Percentiles rank a stretch among this genome's conserved stretches.
Conservation (phyloP, 2,888 invertebrate genomes). For the Operophtera brumata region DNA sequence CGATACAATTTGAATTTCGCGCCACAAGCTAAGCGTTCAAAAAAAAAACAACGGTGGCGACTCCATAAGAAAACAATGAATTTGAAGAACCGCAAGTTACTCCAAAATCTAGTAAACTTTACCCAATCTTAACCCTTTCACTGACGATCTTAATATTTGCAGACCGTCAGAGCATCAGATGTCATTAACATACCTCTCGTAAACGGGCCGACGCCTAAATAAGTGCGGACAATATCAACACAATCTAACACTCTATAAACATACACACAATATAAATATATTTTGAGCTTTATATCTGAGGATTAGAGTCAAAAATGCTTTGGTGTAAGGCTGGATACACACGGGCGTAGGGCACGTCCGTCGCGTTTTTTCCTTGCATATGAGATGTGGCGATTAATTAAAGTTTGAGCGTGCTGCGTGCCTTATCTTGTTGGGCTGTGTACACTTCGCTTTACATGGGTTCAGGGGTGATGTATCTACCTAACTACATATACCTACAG, state of each 20-base stretch:
- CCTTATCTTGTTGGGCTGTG: constrained; percentile 45
- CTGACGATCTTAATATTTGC: neutral
- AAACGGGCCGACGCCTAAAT: neutral
- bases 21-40: no score
- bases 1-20: no score
- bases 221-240: constrained; percentile 1
- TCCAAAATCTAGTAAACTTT: no score
- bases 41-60: no score
- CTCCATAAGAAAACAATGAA: no score
- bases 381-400: constrained; percentile 53
- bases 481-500: neutral
- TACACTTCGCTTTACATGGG: constrained; percentile 5
- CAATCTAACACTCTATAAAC: neutral
- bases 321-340: neutral
- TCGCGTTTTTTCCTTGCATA: constrained; percentile 46
- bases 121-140: neutral
- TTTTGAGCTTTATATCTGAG: neutral
- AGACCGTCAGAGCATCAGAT: neutral
- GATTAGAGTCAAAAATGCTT: constrained; percentile 3
- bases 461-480: constrained; percentile 4
- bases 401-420: constrained; percentile 54
- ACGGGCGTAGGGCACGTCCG: constrained; percentile 37
- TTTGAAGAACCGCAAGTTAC: no score
- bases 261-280: neutral
- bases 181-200: neutral